Percentiles rank a stretch among this genome's conserved stretches.
These are phyloP conservation scores for Drosophila repleta DNA, from an alignment of 1,140 invertebrate species.

Conservation along the genomic window DNA sequence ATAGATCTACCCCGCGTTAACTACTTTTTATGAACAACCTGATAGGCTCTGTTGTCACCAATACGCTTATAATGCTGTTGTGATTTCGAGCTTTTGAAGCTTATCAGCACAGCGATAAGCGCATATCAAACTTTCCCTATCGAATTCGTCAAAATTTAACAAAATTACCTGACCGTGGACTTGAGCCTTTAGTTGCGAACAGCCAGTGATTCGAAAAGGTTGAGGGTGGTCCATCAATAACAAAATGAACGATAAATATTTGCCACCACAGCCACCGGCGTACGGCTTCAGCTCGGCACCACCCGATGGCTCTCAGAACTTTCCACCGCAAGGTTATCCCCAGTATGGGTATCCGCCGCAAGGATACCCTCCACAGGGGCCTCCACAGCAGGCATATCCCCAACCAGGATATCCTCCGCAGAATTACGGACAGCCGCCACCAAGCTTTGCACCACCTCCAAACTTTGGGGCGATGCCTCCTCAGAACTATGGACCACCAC, in stretches of 20 bases:
- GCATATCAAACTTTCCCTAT: slow-evolving; percentile 6
- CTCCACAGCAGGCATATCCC: slow-evolving; percentile 8
- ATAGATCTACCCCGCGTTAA: too few relatives aligned
- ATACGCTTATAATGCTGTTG: slow-evolving; percentile 6
- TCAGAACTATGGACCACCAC: slow-evolving; percentile 27
- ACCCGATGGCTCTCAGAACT: slow-evolving; percentile 18
- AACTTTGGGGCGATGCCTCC: slow-evolving; percentile 30
- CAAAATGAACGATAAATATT: slow-evolving; percentile 41
- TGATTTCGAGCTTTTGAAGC: background rate
- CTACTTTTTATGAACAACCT: background rate
- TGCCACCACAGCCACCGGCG: slow-evolving; percentile 19
- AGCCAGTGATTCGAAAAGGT: background rate
- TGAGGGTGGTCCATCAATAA: background rate
- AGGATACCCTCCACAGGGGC: slow-evolving; percentile 21
- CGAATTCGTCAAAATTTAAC: background rate
- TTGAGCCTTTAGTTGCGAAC: slow-evolving; percentile 20
- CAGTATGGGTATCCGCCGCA: slow-evolving; percentile 30
- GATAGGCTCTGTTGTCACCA: slow-evolving; percentile 23
- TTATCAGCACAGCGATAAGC: slow-evolving; percentile 20
- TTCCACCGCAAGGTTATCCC: slow-evolving; percentile 31
- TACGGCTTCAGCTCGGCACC: slow-evolving; percentile 25
- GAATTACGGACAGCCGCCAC: slow-evolving; percentile 13
- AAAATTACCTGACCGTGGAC: slow-evolving; percentile 2
- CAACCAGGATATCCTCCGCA: slow-evolving; percentile 27
- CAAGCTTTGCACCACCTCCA: slow-evolving; percentile 40